phyloP scores from a whole-genome alignment of 2,797 vertebrate genomes.

The Hafferia zeledoni region DNA sequence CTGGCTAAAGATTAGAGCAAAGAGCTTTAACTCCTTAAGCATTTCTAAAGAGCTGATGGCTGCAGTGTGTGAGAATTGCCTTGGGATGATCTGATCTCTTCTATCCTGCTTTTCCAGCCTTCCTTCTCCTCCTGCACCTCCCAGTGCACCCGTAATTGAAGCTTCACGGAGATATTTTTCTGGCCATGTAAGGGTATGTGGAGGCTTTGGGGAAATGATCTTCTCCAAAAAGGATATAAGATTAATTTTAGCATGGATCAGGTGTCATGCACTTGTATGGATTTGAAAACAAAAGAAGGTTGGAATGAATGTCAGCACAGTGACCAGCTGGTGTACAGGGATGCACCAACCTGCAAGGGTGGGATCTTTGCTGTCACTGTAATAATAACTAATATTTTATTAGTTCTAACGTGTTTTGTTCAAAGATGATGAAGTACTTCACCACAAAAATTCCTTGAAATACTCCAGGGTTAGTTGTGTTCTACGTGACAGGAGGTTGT shows the following conservation, averaged over 20 bases:
- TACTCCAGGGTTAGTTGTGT: not conserved
- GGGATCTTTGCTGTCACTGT: not conserved
- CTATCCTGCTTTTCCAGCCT: not conserved
- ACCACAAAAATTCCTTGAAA: not conserved
- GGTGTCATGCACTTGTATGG: not conserved
- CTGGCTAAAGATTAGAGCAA: not conserved
- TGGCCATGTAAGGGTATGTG: not conserved
- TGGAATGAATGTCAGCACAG: not conserved
- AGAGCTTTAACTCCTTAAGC: not conserved
- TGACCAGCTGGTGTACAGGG: not conserved
- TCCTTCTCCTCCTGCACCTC: not conserved
- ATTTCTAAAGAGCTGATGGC: not conserved
- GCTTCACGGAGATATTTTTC: not conserved
- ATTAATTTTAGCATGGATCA: not conserved
- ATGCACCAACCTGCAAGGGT: not conserved
- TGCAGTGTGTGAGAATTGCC: not conserved
- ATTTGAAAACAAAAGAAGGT: not conserved
- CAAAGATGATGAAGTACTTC: not conserved
- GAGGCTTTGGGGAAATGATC: not conserved
- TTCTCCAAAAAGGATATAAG: not conserved
- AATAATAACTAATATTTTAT: not conserved
- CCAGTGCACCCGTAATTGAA: not conserved
- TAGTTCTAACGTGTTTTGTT: not conserved
- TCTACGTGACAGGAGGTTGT: not conserved
- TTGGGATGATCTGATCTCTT: not conserved